phyloP scores from a whole-genome alignment of 2,888 invertebrate genomes.

The Amphipyra tragopoginis region DNA sequence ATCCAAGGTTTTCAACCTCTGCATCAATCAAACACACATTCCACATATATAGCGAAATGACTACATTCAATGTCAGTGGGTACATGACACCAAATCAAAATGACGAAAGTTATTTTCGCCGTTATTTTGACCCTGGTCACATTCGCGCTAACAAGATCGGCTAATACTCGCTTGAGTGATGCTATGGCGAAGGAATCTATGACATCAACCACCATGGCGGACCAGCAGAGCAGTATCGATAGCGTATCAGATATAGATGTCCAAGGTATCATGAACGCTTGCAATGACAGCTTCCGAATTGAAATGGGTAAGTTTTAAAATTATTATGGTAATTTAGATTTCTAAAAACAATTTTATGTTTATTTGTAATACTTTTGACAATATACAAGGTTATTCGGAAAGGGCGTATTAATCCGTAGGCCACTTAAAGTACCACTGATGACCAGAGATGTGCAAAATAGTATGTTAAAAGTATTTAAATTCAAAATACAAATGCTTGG shows the following conservation, averaged over 20 bases:
- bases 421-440: too few relatives aligned
- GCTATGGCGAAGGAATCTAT: constrained; percentile 15
- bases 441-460: too few relatives aligned
- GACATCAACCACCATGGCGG: constrained; percentile 5
- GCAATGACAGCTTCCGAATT: constrained; percentile 88
- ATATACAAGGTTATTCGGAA: too few relatives aligned
- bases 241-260: constrained; percentile 70
- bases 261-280: constrained; percentile 77
- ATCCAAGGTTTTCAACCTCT: constrained; percentile 34
- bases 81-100: constrained; percentile 17
- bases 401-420: too few relatives aligned
- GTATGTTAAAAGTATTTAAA: too few relatives aligned
- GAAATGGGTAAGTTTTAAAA: constrained; percentile 81
- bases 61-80: constrained; percentile 27
- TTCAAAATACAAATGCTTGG: too few relatives aligned
- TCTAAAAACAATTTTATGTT: too few relatives aligned
- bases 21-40: constrained; percentile 29
- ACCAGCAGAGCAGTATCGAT: constrained; percentile 42
- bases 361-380: too few relatives aligned
- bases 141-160: constrained; percentile 36
- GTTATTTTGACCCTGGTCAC: constrained; percentile 29
- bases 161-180: constrained; percentile 22
- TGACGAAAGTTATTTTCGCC: constrained; percentile 40
- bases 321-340: too few relatives aligned
- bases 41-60: constrained; percentile 35